A percentile compares a stretch with the other conserved stretches of the same genome.
phyloP scores from a whole-genome alignment of 2,797 vertebrate species.

The Thripadectes ignobilis region DNA sequence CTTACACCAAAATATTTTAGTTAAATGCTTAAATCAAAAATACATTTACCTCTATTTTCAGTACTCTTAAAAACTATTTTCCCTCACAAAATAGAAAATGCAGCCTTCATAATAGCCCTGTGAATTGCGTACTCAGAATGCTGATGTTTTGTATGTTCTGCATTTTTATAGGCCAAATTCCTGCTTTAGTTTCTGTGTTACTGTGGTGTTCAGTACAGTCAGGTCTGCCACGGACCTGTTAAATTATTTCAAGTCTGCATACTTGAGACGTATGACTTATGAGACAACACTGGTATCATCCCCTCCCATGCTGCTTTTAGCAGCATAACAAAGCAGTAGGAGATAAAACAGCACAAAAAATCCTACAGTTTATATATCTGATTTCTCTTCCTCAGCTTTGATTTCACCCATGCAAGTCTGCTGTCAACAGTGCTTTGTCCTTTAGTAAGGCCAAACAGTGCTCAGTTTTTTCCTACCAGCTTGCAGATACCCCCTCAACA shows the following conservation, averaged over 20 bases:
- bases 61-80: neutral
- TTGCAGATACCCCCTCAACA: neutral
- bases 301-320: neutral
- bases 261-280: neutral
- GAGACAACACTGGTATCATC: neutral
- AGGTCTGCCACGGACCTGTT: neutral
- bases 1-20: neutral
- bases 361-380: neutral
- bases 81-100: neutral
- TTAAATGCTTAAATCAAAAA: neutral
- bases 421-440: neutral
- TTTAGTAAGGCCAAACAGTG: neutral
- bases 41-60: neutral
- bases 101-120: neutral
- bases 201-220: neutral
- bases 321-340: neutral
- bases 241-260: neutral
- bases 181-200: neutral
- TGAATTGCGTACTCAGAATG: neutral
- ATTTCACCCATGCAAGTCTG: neutral
- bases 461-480: neutral
- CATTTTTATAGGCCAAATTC: neutral
- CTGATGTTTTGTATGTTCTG: neutral
- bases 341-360: slow-evolving; percentile 17
- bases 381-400: neutral